A percentile compares a stretch with the other conserved stretches of the same genome.
phyloP scores from a whole-genome alignment of 2,888 invertebrate species.

The Hypselothyrea guttata region DNA sequence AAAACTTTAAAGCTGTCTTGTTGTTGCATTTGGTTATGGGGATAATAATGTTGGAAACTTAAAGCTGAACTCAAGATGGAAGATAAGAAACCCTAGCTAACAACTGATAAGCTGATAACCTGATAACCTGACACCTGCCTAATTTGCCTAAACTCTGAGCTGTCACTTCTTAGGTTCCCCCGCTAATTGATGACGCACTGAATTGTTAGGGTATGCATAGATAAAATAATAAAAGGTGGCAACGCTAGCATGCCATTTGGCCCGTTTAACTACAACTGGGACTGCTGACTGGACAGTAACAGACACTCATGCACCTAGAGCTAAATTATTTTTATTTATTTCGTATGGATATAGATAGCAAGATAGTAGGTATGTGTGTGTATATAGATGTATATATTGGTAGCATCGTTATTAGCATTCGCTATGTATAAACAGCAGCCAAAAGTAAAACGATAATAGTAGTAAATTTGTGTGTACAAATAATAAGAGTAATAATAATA shows the following conservation, averaged over 20 bases:
- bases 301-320: slow-evolving; percentile 74
- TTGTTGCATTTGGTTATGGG: slow-evolving; percentile 17
- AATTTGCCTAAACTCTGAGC: not conserved
- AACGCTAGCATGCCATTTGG: slow-evolving; percentile 66
- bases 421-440: slow-evolving; percentile 50
- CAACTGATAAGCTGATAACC: slow-evolving; percentile 24
- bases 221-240: slow-evolving; percentile 24
- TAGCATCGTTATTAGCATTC: slow-evolving; percentile 45
- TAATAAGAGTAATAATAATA: slow-evolving; percentile 26
- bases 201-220: slow-evolving; percentile 27
- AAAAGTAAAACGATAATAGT: slow-evolving; percentile 27
- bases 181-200: no score
- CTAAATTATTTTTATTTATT: slow-evolving; percentile 57
- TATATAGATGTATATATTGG: slow-evolving; percentile 16
- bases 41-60: slow-evolving; percentile 57
- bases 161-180: not conserved
- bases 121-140: slow-evolving; percentile 24
- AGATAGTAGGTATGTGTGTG: slow-evolving; percentile 1
- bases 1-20: slow-evolving; percentile 15
- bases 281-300: slow-evolving; percentile 53
- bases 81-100: slow-evolving; percentile 18
- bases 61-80: slow-evolving; percentile 54
- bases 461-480: slow-evolving; percentile 28
- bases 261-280: slow-evolving; percentile 35
- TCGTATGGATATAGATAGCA: slow-evolving; percentile 24